phyloP scores from a whole-genome alignment of 2,113 vertebrate species.

The Callorhinus ursinus region DNA sequence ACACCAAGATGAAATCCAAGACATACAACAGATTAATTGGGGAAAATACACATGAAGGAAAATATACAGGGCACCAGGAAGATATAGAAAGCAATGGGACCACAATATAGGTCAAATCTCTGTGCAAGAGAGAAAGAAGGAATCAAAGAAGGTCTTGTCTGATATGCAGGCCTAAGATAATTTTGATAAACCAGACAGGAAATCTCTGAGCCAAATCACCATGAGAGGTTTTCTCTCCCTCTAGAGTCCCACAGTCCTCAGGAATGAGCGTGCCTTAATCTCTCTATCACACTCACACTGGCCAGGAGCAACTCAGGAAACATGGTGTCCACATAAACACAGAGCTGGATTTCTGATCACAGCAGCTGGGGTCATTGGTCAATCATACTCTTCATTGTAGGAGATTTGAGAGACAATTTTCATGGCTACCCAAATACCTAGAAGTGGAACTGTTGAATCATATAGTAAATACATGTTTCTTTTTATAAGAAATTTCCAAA shows the following conservation, averaged over 20 bases:
- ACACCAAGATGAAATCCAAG: not conserved
- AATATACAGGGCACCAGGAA: not conserved
- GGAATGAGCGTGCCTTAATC: not conserved
- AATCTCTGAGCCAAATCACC: not conserved
- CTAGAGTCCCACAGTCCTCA: not conserved
- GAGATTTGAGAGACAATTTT: not conserved
- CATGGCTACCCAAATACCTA: not conserved
- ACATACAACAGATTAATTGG: not conserved
- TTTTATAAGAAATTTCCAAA: not conserved
- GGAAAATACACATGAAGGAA: not conserved
- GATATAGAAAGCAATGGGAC: too few species aligned
- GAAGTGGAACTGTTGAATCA: not conserved
- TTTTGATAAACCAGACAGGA: not conserved
- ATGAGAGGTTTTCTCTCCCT: not conserved
- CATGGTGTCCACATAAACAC: rapidly evolving
- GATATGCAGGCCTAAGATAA: not conserved
- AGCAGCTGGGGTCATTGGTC: too few species aligned
- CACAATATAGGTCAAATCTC: not conserved
- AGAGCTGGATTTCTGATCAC: not conserved
- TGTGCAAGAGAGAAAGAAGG: not conserved
- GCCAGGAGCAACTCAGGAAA: not conserved
- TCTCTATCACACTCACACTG: not conserved
- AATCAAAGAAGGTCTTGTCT: not conserved
- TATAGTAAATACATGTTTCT: not conserved
- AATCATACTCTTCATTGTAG: rapidly evolving